phyloP scores from a whole-genome alignment of 2,888 invertebrate genomes.

The Sphaerophoria taeniata region DNA sequence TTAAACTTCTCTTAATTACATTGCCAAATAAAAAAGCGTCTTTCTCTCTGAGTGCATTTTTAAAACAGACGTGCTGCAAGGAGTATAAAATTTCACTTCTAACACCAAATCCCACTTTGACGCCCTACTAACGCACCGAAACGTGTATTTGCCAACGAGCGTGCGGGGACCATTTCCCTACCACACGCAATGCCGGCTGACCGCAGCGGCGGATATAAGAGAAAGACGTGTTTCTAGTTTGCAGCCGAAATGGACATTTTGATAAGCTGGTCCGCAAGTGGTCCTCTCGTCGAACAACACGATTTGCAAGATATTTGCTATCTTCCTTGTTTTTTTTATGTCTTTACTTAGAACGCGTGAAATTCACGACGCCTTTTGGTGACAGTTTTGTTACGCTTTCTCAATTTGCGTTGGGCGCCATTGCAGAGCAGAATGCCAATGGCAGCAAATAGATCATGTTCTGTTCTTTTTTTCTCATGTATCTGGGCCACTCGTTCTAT shows the following conservation, averaged over 20 bases:
- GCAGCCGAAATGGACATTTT: conserved; percentile 68
- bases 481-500: conserved; percentile 15
- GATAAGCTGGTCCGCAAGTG: conserved; percentile 64
- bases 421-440: neutral
- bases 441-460: conserved; percentile 51
- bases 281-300: conserved; percentile 59
- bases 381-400: conserved; percentile 69
- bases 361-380: conserved; percentile 41
- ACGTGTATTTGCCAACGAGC: conserved; percentile 16
- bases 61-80: neutral
- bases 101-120: conserved; percentile 71
- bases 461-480: conserved; percentile 12
- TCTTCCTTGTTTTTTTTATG: neutral
- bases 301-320: conserved; percentile 56
- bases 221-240: conserved; percentile 49
- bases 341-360: neutral
- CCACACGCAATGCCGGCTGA: conserved; percentile 37
- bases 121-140: conserved; percentile 60
- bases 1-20: conserved; percentile 14
- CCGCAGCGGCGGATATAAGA: neutral
- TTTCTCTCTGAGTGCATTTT: neutral
- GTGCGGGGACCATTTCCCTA: conserved; percentile 10
- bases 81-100: conserved; percentile 62
- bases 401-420: conserved; percentile 44
- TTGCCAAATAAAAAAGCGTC: neutral